Base-by-base conservation (phyloP, 1,140 invertebrate genomes). In the Lethocerus indicus region DNA sequence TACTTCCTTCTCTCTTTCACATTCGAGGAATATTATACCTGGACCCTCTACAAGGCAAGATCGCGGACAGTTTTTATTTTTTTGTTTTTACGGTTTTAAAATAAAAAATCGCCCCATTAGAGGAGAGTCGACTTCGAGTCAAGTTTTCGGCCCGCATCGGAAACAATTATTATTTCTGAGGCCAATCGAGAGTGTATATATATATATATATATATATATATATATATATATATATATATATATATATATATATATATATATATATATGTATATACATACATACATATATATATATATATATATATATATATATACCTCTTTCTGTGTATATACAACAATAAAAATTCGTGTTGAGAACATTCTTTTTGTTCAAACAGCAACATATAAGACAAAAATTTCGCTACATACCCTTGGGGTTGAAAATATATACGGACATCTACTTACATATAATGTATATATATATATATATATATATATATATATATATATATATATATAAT, bases 401-500 rank as follows among this genome's bases (percentile, higher is more conserved):
- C n/a, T n/a, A n/a, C n/a, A n/a, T n/a, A n/a, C n/a, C n/a, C n/a
- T n/a, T n/a, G n/a, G n/a, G n/a, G n/a, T n/a, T n/a, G n/a, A n/a
- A n/a, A n/a, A 9, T n/a, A 9, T 32, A 9, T n/a, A 32, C 7
- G 9, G n/a, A 32, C 7, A 32, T 9, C n/a, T n/a, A 40, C 21
- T 16, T 40, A 16, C 21, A 40, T 40, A 16, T 9, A 9, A 40
- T 40, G 21, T 40, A 16, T 40, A 40, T 40, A 16, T 9, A 9
- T 9, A 6, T 40, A 40, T 9, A 9, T 9, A 40, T 40, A 40
- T 40, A 40, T 9, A 40, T 40, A 9, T 40, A 40, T 40, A 40
- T 40, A 40, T 40, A 40, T 40, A 40, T 40, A 40, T 40, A 40
- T 40, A 40, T 40, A 40, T 40, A 40, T 40, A 40, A 16, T 16